These are phyloP conservation scores for Diorhabda carinulata DNA, from an alignment of 1,140 invertebrate species.

Conservation along the genomic window DNA sequence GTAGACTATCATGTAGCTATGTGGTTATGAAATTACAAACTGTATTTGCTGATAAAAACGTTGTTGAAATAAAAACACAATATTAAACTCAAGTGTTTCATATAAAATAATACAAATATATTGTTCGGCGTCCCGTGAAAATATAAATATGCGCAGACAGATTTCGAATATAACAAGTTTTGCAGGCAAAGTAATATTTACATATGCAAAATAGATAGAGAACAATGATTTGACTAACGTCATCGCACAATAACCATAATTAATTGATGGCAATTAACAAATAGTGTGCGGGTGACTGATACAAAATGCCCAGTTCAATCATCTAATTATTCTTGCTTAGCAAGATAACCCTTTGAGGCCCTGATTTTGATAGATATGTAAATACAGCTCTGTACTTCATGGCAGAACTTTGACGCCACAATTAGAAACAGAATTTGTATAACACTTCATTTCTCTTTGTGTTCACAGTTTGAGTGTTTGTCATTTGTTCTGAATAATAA, in stretches of 20 bases:
- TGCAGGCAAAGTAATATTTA: slow-evolving; percentile 22
- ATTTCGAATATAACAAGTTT: background rate
- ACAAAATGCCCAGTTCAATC: slow-evolving; percentile 48
- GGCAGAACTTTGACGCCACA: slow-evolving; percentile 25
- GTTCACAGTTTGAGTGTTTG: too few relatives aligned
- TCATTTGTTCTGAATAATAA: too few relatives aligned
- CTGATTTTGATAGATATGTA: slow-evolving; percentile 46
- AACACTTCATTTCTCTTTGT: background rate
- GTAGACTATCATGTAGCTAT: too few relatives aligned
- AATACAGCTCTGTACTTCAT: slow-evolving; percentile 32
- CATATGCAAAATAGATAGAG: slow-evolving; percentile 30
- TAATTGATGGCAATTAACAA: slow-evolving; percentile 45
- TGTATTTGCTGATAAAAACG: too few relatives aligned
- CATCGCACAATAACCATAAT: slow-evolving; percentile 38
- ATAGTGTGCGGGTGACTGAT: slow-evolving; percentile 48
- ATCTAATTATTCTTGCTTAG: slow-evolving; percentile 45
- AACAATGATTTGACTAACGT: slow-evolving; percentile 33
- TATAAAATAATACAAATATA: too few relatives aligned
- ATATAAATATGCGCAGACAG: background rate
- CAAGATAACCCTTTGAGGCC: slow-evolving; percentile 43
- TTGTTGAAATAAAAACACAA: too few relatives aligned
- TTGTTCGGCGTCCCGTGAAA: background rate
- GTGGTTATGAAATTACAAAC: too few relatives aligned
- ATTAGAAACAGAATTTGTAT: slow-evolving; percentile 29
- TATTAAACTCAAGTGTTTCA: too few relatives aligned